phyloP scores from a whole-genome alignment of 1,140 invertebrate genomes.

The Drosophila pseudoananassae region DNA sequence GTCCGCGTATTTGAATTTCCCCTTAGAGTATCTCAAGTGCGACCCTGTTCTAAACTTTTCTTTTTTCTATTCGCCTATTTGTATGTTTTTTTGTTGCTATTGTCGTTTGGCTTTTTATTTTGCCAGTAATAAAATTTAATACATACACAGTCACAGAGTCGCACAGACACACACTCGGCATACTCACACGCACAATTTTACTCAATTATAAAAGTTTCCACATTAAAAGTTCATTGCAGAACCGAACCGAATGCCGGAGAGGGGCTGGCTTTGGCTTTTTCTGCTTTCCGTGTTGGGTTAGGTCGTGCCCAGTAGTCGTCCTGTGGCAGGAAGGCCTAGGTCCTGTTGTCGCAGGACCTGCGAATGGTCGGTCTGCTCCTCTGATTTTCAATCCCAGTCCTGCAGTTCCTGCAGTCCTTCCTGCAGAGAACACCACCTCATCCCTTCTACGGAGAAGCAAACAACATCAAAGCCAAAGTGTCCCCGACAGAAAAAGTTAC shows the following conservation, averaged over 20 bases:
- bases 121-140: slow-evolving; percentile 79
- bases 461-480: slow-evolving; percentile 76
- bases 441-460: slow-evolving; percentile 16
- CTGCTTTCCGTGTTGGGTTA: slow-evolving; percentile 57
- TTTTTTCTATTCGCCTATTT: slow-evolving; percentile 4
- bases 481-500: slow-evolving; percentile 67
- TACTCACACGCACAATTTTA: slow-evolving; percentile 67
- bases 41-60: neutral
- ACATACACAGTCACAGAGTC: slow-evolving; percentile 39
- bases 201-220: slow-evolving; percentile 84
- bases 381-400: slow-evolving; percentile 6
- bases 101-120: slow-evolving; percentile 53
- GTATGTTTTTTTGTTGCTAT: slow-evolving; percentile 22
- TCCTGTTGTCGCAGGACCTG: slow-evolving; percentile 13
- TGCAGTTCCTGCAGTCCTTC: slow-evolving; percentile 2
- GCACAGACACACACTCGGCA: slow-evolving; percentile 10
- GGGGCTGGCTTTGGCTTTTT: neutral
- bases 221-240: slow-evolving; percentile 83
- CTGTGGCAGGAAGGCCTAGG: slow-evolving; percentile 38
- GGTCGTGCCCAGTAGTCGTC: slow-evolving; percentile 51
- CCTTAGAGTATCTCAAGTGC: neutral
- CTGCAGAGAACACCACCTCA: neutral
- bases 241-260: slow-evolving; percentile 50
- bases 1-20: too few relatives aligned
- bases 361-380: neutral